A percentile compares a stretch with the other conserved stretches of the same genome.
phyloP scores from a whole-genome alignment of 1,140 invertebrate species.

The Diabrotica virgifera region DNA sequence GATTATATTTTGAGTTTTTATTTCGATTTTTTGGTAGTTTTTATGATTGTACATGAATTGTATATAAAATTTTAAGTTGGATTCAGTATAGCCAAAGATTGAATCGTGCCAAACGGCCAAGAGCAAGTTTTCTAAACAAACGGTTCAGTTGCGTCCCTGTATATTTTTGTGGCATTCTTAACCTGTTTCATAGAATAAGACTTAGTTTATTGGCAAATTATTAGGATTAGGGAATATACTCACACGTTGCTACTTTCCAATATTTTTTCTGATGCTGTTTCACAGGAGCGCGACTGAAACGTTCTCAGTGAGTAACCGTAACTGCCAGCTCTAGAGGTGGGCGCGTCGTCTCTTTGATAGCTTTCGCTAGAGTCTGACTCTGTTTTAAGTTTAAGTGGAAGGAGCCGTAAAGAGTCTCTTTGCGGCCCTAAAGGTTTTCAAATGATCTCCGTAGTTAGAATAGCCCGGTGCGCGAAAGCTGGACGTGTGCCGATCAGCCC shows the following conservation, averaged over 20 bases:
- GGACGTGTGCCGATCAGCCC: constrained; percentile 39
- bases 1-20: constrained; percentile 16
- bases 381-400: constrained; percentile 34
- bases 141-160: too few species aligned
- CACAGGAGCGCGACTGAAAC: too few species aligned
- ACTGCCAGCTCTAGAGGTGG: constrained; percentile 23
- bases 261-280: too few species aligned
- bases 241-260: too few species aligned
- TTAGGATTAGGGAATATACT: too few species aligned
- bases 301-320: too few species aligned
- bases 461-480: constrained; percentile 43
- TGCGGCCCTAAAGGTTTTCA: constrained; percentile 45
- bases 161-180: too few species aligned
- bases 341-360: constrained; percentile 34
- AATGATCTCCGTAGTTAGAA: constrained; percentile 49
- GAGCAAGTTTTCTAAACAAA: constrained; percentile 5
- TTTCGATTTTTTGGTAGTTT: constrained; percentile 1
- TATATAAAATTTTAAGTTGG: constrained; percentile 37
- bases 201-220: too few species aligned
- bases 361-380: constrained; percentile 46
- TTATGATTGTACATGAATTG: constrained; percentile 26
- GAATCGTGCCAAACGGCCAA: constrained; percentile 39
- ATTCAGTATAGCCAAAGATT: constrained; percentile 46
- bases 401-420: constrained; percentile 24
- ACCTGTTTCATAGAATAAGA: too few species aligned